phyloP scores from a whole-genome alignment of 2,888 invertebrate genomes.

The Linnaemya tessellans region DNA sequence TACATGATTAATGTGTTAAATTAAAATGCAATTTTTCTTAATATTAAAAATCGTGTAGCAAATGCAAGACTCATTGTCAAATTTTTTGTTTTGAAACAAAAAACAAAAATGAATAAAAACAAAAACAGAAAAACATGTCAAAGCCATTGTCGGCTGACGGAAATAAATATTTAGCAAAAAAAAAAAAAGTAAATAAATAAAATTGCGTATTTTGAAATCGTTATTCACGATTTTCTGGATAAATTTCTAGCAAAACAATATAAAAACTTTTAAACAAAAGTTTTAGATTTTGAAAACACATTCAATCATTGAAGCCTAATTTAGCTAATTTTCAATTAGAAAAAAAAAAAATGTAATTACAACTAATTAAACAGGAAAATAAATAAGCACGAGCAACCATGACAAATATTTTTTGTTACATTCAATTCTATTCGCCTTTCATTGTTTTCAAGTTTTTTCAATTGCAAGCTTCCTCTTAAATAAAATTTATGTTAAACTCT shows the following conservation, averaged over 20 bases:
- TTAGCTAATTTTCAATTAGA: slow-evolving; percentile 56
- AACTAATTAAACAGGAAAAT: slow-evolving; percentile 48
- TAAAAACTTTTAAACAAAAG: slow-evolving; percentile 31
- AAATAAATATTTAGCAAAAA: slow-evolving; percentile 56
- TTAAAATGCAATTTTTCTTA: slow-evolving; percentile 66
- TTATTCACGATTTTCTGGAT: slow-evolving; percentile 57
- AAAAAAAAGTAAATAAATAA: not conserved
- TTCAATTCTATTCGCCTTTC: not conserved
- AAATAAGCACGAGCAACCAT: not conserved
- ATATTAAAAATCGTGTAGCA: slow-evolving; percentile 58
- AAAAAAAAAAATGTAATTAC: slow-evolving; percentile 32
- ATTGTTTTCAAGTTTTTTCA: not conserved
- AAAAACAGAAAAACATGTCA: slow-evolving; percentile 41
- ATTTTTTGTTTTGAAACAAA: slow-evolving; percentile 22
- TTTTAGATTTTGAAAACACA: slow-evolving; percentile 27
- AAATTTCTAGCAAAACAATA: slow-evolving; percentile 36
- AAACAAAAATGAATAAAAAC: slow-evolving; percentile 24
- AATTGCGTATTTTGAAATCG: not conserved
- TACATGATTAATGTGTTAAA: slow-evolving; percentile 68
- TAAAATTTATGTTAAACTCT: slow-evolving; percentile 15
- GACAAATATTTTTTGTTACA: slow-evolving; percentile 4
- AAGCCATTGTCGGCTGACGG: slow-evolving; percentile 67
- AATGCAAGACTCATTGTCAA: slow-evolving; percentile 38
- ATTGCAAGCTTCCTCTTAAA: slow-evolving; percentile 4
- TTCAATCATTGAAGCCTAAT: slow-evolving; percentile 59